A percentile compares a stretch with the other conserved stretches of the same genome.
These are phyloP conservation scores for Melanophora roralis DNA, from an alignment of 2,888 invertebrate species.

Conservation along the genomic window DNA sequence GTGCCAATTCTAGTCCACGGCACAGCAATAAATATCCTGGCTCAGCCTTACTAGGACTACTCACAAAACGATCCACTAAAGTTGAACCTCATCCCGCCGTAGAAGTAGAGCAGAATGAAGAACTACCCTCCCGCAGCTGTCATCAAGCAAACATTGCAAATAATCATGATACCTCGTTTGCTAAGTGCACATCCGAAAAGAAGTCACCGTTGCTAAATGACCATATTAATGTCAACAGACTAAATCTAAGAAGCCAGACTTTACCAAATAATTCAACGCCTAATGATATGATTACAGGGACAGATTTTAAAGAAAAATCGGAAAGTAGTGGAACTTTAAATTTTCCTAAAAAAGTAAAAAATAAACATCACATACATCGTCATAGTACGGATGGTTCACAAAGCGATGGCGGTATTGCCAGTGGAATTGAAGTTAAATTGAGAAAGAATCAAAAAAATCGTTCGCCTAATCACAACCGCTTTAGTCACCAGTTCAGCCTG, in stretches of 20 bases:
- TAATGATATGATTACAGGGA: constrained; percentile 42
- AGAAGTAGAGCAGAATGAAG: constrained; percentile 46
- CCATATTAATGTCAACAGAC: constrained; percentile 58
- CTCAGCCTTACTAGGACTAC: constrained; percentile 70
- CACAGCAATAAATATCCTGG: constrained; percentile 68
- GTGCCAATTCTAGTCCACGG: constrained; percentile 68
- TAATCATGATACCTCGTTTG: constrained; percentile 73
- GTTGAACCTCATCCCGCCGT: constrained; percentile 75
- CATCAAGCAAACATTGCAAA: constrained; percentile 1
- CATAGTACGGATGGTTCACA: constrained; percentile 72
- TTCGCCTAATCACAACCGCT: constrained; percentile 75
- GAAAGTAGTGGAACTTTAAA: constrained; percentile 70
- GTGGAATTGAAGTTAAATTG: constrained; percentile 64
- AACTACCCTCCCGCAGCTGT: constrained; percentile 34
- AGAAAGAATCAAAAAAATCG: constrained; percentile 72
- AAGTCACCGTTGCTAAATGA: constrained; percentile 50
- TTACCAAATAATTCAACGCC: constrained; percentile 64
- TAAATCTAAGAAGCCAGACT: constrained; percentile 67
- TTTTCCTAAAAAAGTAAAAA: constrained; percentile 71
- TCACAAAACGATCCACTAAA: constrained; percentile 76
- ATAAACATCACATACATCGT: constrained; percentile 69
- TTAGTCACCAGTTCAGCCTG: constrained; percentile 76
- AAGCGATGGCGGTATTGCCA: constrained; percentile 67
- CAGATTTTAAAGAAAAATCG: constrained; percentile 66
- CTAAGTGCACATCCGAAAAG: constrained; percentile 71